phyloP scores from a whole-genome alignment of 2,888 invertebrate species.

The Volucella bombylans region DNA sequence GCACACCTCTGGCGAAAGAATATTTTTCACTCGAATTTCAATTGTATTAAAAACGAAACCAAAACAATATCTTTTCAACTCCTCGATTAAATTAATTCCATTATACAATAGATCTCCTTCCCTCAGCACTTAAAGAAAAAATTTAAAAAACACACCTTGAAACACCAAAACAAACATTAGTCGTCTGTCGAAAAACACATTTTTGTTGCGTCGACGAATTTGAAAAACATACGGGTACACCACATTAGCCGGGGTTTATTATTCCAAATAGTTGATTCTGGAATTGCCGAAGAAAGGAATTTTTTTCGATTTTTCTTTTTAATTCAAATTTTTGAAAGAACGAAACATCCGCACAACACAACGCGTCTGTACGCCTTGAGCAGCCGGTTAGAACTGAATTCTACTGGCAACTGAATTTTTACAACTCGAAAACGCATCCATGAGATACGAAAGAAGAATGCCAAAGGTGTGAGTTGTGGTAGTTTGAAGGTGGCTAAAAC shows the following conservation, averaged over 20 bases:
- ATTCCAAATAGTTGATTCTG: conserved; percentile 2
- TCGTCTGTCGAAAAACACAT: too few species aligned
- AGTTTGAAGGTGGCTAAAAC: conserved; percentile 12
- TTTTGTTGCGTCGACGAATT: too few species aligned
- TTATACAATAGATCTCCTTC: too few species aligned
- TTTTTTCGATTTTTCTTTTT: conserved; percentile 7
- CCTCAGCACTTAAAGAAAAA: too few species aligned
- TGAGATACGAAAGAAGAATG: conserved; percentile 18
- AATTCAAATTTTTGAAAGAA: neutral
- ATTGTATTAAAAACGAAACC: too few species aligned
- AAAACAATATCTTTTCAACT: too few species aligned
- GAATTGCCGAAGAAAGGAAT: conserved; percentile 30
- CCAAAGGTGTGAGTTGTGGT: too few species aligned
- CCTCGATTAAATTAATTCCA: too few species aligned
- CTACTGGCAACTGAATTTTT: conserved; percentile 31
- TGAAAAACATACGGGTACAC: neutral
- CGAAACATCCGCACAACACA: neutral
- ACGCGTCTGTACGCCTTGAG: conserved; percentile 48
- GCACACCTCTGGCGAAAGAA: too few species aligned
- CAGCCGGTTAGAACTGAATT: conserved; percentile 60
- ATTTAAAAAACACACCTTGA: too few species aligned
- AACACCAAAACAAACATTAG: too few species aligned
- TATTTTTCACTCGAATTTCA: too few species aligned
- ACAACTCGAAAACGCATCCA: conserved; percentile 32
- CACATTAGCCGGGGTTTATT: neutral